Conservation (phyloP, 92 coral and sea anemone species). For the Scolanthus callimorphus region DNA sequence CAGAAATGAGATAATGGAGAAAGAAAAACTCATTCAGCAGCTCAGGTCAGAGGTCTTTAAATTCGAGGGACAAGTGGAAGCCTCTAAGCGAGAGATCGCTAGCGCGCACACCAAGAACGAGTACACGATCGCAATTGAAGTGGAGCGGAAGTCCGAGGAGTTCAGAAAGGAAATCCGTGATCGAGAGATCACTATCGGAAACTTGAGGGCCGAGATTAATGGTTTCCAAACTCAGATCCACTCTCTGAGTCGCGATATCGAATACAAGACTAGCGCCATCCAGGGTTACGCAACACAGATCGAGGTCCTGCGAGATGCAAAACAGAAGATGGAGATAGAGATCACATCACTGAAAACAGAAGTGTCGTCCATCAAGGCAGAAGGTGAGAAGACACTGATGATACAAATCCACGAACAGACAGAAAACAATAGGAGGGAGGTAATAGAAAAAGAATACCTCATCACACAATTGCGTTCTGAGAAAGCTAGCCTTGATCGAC, state of each 20-base stretch:
- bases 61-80: neutral
- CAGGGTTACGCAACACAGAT: neutral
- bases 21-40: neutral
- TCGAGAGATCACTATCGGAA: slow-evolving; percentile 1
- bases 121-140: neutral
- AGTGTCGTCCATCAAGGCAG: neutral
- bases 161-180: slow-evolving; percentile 2
- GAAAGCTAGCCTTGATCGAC: neutral
- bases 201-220: neutral
- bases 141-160: neutral
- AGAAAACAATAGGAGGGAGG: neutral
- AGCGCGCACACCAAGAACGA: neutral
- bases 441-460: slow-evolving; percentile 3
- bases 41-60: neutral
- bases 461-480: neutral
- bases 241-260: neutral
- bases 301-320: neutral
- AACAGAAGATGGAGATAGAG: neutral
- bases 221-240: neutral
- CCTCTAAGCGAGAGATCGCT: neutral
- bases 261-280: slow-evolving; percentile 1
- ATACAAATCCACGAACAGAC: neutral
- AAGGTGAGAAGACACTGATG: neutral
- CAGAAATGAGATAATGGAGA: slow-evolving; percentile 2
- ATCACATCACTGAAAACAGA: neutral